Evolutionary conservation across 2,113 vertebrate species (phyloP).

Genomic region (Herpetotheres cachinnans): DNA sequence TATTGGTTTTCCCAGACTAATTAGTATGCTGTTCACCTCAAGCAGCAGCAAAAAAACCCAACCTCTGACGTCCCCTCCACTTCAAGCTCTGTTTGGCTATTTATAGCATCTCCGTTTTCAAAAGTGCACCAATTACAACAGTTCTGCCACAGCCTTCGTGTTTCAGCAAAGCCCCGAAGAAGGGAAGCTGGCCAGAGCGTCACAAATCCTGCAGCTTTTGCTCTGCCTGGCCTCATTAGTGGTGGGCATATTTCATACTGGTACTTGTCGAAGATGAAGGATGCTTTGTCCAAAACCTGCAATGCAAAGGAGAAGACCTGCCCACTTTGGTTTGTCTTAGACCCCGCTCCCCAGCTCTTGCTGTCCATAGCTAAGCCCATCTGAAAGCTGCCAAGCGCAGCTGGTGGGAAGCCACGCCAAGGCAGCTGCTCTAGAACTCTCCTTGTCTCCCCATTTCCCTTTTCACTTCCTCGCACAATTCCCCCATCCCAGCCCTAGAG

Average conservation of each 20-base stretch:
- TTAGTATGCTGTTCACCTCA: background rate
- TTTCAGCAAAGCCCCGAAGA: background rate
- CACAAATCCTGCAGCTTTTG: background rate
- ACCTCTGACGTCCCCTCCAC: background rate
- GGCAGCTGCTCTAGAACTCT: background rate
- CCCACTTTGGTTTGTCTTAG: background rate
- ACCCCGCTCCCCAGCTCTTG: background rate
- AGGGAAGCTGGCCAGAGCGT: background rate
- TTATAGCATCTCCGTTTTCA: background rate
- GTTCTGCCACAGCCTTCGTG: fast-evolving
- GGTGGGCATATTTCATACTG: background rate
- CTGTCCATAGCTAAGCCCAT: background rate
- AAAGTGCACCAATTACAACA: background rate
- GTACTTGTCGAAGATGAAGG: background rate
- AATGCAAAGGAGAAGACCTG: background rate
- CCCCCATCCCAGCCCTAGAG: background rate
- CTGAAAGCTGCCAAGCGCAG: background rate
- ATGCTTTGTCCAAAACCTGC: background rate
- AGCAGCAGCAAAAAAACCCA: background rate
- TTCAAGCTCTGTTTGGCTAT: background rate
- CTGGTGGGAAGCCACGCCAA: background rate
- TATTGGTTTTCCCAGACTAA: background rate
- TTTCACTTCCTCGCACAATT: background rate
- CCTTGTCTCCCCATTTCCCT: background rate
- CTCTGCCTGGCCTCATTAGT: background rate